Base-by-base conservation (phyloP, 2,888 invertebrate genomes). In the Alitta virens region DNA sequence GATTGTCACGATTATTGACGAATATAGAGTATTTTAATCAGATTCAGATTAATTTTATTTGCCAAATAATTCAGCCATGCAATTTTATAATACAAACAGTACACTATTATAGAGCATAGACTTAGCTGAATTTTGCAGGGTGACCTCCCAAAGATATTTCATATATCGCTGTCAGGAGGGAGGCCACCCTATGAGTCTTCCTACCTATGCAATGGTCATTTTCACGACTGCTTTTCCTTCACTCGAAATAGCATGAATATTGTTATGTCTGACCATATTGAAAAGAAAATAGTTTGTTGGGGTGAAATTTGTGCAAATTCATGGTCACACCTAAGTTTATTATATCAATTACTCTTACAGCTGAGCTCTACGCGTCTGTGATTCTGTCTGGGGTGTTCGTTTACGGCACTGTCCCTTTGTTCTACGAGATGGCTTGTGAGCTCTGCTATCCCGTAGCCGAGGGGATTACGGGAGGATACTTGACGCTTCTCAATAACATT, bases 401-500 rank as follows among this genome's bases (percentile, higher is more conserved):
- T 18, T 57, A 62, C 38, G 50, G 62, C 12, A 52, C 50, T 3
- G 43, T 58, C 27, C 57, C 62, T n/a, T 33, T 62, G 16, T 62
- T 58, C 57, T 62, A 43, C 38, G 62, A 62, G 43, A 26, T 58
- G 42, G 12, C 46, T 2, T 58, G 57, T 26, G 62, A 62, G 46
- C 27, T 58, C 27, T 57, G 51, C n/a, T 58, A 62, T 38, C 62
- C 62, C 14, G 53, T 62, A 33, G 56, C 62, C 21, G 62, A 62
- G 38, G 62, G 62, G 1, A 52, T 62, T 46, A 52, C 50, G 21
- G 43, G 57, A 2, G 62, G 54, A 2, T 56, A 58, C 52, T 25
- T 65, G 42, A 65, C 65, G 2, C n/a, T 63, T 2, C 38, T 52
- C 21, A 63, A 65, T 33, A 59, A 62, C 33, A 16, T 59, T 3